These are phyloP conservation scores for Tetanocera ferruginea DNA, from an alignment of 2,888 invertebrate species.

Conservation along the genomic window DNA sequence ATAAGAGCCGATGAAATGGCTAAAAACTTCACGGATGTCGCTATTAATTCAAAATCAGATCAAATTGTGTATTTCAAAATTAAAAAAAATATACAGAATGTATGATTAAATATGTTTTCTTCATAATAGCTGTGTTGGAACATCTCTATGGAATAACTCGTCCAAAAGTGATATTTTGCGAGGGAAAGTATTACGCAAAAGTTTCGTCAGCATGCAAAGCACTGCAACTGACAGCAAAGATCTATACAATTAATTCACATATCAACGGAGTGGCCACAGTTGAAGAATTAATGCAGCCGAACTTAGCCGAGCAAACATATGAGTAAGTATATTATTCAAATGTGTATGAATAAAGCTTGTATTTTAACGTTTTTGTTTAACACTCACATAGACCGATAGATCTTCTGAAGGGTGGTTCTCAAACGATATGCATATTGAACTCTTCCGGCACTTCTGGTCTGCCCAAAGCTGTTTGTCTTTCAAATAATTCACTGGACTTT, in stretches of 20 bases:
- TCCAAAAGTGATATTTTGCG: slow-evolving; percentile 25
- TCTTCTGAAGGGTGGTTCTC: background rate
- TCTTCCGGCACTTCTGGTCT: slow-evolving; percentile 64
- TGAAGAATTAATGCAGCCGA: background rate
- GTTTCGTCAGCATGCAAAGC: background rate
- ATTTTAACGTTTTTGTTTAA: background rate
- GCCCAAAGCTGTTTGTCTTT: slow-evolving; percentile 57
- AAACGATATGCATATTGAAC: slow-evolving; percentile 52
- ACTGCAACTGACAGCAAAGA: background rate
- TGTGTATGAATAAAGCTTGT: background rate
- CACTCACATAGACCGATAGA: background rate
- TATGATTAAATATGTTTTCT: no score
- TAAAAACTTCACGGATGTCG: no score
- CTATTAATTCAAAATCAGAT: no score
- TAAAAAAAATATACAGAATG: no score
- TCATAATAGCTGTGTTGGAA: background rate
- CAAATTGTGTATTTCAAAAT: no score
- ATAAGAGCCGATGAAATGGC: no score
- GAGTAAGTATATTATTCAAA: background rate
- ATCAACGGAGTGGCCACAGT: background rate
- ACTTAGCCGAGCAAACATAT: background rate
- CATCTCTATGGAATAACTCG: slow-evolving; percentile 20
- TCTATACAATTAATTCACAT: background rate
- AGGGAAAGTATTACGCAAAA: slow-evolving; percentile 11
- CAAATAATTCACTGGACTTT: slow-evolving; percentile 33